phyloP scores from a whole-genome alignment of 1,140 invertebrate genomes.

The Drosophila albomicans region DNA sequence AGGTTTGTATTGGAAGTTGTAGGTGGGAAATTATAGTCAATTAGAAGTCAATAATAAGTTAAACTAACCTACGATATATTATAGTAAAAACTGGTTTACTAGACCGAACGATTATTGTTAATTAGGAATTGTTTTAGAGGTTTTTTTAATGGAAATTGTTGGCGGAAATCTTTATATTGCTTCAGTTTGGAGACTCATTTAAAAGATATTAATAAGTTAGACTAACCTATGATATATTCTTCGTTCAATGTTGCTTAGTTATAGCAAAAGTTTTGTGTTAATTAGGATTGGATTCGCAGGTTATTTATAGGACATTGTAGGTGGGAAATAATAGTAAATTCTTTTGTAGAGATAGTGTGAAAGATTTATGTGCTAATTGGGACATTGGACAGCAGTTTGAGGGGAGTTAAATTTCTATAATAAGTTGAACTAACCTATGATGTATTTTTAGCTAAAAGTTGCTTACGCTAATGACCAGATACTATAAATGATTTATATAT shows the following conservation, averaged over 20 bases:
- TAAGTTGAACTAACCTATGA: constrained; percentile 5
- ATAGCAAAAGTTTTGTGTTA: too few species aligned
- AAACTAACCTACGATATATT: not conserved
- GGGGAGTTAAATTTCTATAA: not conserved
- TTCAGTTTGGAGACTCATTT: not conserved
- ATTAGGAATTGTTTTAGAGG: too few species aligned
- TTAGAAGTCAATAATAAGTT: not conserved
- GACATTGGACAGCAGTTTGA: too few species aligned
- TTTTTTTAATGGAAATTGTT: too few species aligned
- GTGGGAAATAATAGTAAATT: too few species aligned
- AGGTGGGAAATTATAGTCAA: not conserved
- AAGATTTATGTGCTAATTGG: too few species aligned
- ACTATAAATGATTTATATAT: not conserved
- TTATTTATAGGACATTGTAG: too few species aligned
- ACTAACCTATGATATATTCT: not conserved
- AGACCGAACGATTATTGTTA: not conserved
- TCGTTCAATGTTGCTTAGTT: not conserved
- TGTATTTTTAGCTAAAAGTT: not conserved
- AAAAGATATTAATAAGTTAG: not conserved
- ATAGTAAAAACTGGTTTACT: not conserved
- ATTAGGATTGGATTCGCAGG: too few species aligned
- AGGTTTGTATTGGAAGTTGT: constrained; percentile 2
- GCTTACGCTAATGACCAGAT: constrained; percentile 26
- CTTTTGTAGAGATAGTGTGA: too few species aligned
- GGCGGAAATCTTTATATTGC: too few species aligned